These are phyloP conservation scores for Lampris incognitus DNA, from an alignment of 2,113 vertebrate genomes.

Conservation along the genomic window DNA sequence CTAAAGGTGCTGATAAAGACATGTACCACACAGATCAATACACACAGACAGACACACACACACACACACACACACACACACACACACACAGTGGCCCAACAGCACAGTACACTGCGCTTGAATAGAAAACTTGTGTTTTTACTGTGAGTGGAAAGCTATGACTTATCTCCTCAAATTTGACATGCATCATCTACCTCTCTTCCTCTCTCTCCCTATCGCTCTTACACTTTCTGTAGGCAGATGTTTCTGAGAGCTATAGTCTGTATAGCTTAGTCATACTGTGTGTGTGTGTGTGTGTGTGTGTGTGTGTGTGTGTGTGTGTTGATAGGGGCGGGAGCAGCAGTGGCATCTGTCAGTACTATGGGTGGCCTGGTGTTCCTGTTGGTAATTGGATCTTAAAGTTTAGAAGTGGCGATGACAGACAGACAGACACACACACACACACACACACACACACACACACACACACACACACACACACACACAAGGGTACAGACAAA, in stretches of 20 bases:
- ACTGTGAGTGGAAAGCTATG: conserved; percentile 40
- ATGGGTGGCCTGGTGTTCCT: conserved; percentile 81
- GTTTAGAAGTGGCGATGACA: conserved; percentile 75
- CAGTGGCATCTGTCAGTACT: conserved; percentile 75
- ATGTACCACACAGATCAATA: not conserved
- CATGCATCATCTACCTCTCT: not conserved
- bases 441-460: conserved; percentile 4
- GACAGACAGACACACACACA: conserved; percentile 53
- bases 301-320: conserved; percentile 34
- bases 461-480: conserved; percentile 5
- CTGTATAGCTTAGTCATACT: conserved; percentile 3
- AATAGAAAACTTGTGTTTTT: conserved; percentile 24
- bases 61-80: not conserved
- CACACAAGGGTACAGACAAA: not conserved
- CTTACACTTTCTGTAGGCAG: not conserved
- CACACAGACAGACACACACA: not conserved
- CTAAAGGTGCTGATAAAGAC: not conserved
- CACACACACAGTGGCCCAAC: conserved; percentile 10
- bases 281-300: conserved; percentile 42
- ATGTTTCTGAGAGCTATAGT: not conserved
- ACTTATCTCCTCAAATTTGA: conserved; percentile 36
- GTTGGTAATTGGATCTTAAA: conserved; percentile 81
- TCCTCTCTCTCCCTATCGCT: not conserved
- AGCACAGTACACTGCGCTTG: conserved; percentile 8
- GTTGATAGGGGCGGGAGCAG: conserved; percentile 73